Conservation (phyloP, 2,113 vertebrate genomes). For the Lathamus discolor region DNA sequence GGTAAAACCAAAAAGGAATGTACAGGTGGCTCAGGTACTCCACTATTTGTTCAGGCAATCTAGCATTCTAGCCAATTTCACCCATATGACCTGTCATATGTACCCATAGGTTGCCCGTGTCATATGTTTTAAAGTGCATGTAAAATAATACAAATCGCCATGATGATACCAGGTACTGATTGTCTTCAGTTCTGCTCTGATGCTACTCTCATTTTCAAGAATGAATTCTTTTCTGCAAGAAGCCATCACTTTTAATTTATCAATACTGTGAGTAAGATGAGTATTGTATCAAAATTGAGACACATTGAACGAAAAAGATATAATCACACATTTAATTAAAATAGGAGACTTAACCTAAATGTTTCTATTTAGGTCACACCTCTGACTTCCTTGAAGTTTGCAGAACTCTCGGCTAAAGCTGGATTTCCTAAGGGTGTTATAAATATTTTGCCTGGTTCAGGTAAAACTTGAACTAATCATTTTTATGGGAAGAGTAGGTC, state of each 20-base stretch:
- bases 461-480: conserved; percentile 49
- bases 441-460: conserved; percentile 85
- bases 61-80: background rate
- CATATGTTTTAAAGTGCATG: background rate
- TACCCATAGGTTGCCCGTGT: background rate
- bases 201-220: background rate
- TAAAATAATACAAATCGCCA: background rate
- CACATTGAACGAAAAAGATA: background rate
- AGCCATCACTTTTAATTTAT: background rate
- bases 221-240: background rate
- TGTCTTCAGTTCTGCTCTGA: background rate
- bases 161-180: background rate
- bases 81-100: background rate
- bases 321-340: background rate
- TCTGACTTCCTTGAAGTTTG: conserved; percentile 84
- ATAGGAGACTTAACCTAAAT: background rate
- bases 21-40: background rate
- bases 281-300: background rate
- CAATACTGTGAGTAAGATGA: background rate
- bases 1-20: conserved; percentile 53
- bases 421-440: conserved; percentile 84
- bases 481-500: background rate
- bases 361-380: conserved; percentile 80
- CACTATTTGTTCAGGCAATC: background rate
- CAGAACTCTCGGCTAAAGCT: conserved; percentile 80